Evolutionary conservation across 2,797 vertebrate genomes (phyloP), one percentile per base, ranked within the genome.

Genomic region (Danio albolineatus): DNA sequence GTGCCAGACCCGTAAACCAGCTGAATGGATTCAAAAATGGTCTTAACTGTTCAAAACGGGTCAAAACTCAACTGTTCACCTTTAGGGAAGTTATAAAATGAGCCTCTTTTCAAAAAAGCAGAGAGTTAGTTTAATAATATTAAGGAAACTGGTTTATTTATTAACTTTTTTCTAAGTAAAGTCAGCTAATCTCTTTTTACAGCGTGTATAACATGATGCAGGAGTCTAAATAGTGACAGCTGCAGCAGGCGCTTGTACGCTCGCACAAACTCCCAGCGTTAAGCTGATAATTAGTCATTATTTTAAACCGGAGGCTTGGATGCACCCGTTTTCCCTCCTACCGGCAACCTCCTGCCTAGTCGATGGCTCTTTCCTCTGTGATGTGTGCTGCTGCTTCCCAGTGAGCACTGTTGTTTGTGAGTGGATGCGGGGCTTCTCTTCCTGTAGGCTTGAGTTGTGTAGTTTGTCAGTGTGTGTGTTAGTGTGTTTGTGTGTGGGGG

Each of bases 271-370:
- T 78, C 82, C 78, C 43, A 82, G 83, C 38, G 83, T 83, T 74
- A 75, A 81, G 85, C 83, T 83, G 66, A 82, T 85, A 81, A 82
- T 83, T 79, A 70, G 83, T 76, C 70, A 81, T 85, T 89, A 87
- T 88, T 91, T 90, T 87, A 88, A 87, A 87, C 75, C 83, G 73
- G 81, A 85, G 86, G 86, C 89, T 89, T 88, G 86, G 61, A 19
- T 61, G 44, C 56, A 51, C 53, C 21, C 28, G 82, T 17, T 10
- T 76, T 67, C 43, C 48, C 17, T 41, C 72, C 74, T 70, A 38
- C 44, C 13, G 43, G 28, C 10, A 74, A 60, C 5, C 69, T 70
- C 56, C 69, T 65, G 64, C 77, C 57, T 49, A 72, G 70, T 79
- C 69, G 82, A 67, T 86, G 77, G 59, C 79, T 82, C 76, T 77